A percentile compares a stretch with the other conserved stretches of the same genome.
Conservation (phyloP, 2,888 invertebrate species). For the Hydrotaea diabolus region DNA sequence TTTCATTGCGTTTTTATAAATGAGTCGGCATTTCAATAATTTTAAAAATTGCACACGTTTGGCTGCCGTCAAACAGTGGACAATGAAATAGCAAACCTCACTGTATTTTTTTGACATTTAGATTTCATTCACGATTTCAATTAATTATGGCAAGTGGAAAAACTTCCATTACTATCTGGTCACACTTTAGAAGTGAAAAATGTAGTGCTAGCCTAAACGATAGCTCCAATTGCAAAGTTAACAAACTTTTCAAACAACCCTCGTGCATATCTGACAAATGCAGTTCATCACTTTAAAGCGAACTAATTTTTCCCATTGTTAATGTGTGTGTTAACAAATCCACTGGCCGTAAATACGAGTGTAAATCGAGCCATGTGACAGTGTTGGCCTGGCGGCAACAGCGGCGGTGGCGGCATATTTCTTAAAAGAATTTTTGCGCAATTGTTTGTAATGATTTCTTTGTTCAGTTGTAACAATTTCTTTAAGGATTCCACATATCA, state of each 20-base stretch:
- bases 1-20: too few relatives aligned
- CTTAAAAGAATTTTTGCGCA: background rate
- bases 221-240: too few relatives aligned
- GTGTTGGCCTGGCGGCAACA: slow-evolving; percentile 45
- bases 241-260: slow-evolving; percentile 2
- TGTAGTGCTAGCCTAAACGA: too few relatives aligned
- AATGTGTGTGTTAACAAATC: slow-evolving; percentile 47
- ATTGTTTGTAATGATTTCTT: slow-evolving; percentile 48
- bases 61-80: too few relatives aligned
- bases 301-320: slow-evolving; percentile 44
- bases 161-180: too few relatives aligned
- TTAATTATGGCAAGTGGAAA: too few relatives aligned
- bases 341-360: background rate
- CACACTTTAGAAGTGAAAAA: too few relatives aligned
- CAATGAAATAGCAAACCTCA: too few relatives aligned
- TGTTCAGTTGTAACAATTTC: slow-evolving; percentile 5
- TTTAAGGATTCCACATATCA: background rate
- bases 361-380: slow-evolving; percentile 54
- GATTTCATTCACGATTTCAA: too few relatives aligned
- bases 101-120: too few relatives aligned
- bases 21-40: too few relatives aligned
- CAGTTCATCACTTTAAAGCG: slow-evolving; percentile 3
- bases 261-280: background rate
- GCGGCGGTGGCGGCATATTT: background rate
- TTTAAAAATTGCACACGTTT: too few relatives aligned